phyloP scores from a whole-genome alignment of 2,888 invertebrate species.

The Chloromyia formosa region DNA sequence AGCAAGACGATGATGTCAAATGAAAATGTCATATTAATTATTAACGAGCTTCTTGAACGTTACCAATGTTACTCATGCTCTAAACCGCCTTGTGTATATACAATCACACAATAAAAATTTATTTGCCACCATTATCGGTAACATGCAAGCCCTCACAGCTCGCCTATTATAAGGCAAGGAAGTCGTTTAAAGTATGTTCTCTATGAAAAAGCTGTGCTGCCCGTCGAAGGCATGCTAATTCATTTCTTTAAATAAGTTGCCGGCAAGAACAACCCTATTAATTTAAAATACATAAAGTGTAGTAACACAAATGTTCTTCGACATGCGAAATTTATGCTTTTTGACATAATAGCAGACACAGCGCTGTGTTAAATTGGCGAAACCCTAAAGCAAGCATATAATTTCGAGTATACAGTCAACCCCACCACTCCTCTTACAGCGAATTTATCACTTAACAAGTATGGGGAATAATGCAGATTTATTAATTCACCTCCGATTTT shows the following conservation, averaged over 20 bases:
- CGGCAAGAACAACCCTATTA: constrained; percentile 44
- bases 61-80: too few relatives aligned
- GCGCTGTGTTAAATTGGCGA: neutral
- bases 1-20: too few relatives aligned
- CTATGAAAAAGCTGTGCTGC: neutral
- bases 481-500: too few relatives aligned
- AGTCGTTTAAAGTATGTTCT: neutral
- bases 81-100: too few relatives aligned
- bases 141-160: constrained; percentile 11
- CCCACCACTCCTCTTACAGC: too few relatives aligned
- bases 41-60: too few relatives aligned
- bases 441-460: too few relatives aligned
- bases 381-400: too few relatives aligned
- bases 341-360: neutral
- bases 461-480: too few relatives aligned
- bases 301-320: constrained; percentile 43
- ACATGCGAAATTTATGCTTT: constrained; percentile 48
- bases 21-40: too few relatives aligned
- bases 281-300: constrained; percentile 48
- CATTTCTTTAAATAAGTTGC: neutral
- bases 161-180: neutral
- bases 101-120: constrained; percentile 23
- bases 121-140: neutral
- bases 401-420: too few relatives aligned
- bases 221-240: neutral